phyloP scores from a whole-genome alignment of 2,888 invertebrate species.

The Pammene aurita region DNA sequence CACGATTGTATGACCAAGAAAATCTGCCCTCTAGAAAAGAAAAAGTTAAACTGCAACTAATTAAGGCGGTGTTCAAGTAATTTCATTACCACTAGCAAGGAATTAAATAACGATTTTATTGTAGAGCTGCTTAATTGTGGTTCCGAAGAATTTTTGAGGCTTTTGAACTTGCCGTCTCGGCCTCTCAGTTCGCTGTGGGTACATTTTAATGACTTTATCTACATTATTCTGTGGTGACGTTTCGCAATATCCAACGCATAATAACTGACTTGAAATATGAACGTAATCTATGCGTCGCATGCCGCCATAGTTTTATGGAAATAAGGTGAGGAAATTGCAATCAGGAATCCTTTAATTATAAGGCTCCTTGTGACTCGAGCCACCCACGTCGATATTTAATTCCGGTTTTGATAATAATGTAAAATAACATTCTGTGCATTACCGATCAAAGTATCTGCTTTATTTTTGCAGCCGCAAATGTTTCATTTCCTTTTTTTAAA shows the following conservation, averaged over 20 bases:
- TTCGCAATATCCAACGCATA: constrained; percentile 26
- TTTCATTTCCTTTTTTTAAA: constrained; percentile 26
- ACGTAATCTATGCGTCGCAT: constrained; percentile 64
- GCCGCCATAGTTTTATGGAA: constrained; percentile 67
- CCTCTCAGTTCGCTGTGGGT: constrained; percentile 13
- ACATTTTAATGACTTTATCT: constrained; percentile 66
- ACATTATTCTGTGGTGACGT: constrained; percentile 46
- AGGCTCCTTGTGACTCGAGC: constrained; percentile 16
- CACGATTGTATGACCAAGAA: constrained; percentile 47
- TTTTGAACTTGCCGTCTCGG: constrained; percentile 58
- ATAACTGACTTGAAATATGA: constrained; percentile 55
- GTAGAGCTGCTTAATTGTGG: constrained; percentile 68
- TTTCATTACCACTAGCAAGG: constrained; percentile 68
- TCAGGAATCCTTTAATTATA: constrained; percentile 39
- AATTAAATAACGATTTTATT: constrained; percentile 75
- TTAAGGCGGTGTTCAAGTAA: constrained; percentile 67
- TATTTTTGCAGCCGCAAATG: constrained; percentile 14
- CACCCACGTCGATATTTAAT: constrained; percentile 35
- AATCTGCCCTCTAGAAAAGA: constrained; percentile 32
- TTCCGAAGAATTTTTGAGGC: constrained; percentile 61
- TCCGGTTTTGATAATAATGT: constrained; percentile 27
- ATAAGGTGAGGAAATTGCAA: constrained; percentile 56
- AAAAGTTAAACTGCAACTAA: constrained; percentile 51
- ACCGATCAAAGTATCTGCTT: constrained; percentile 14
- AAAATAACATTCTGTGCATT: constrained; percentile 3